Base-by-base conservation (phyloP, 2,797 vertebrate species). In the Typhlichthys eigenmanni region DNA sequence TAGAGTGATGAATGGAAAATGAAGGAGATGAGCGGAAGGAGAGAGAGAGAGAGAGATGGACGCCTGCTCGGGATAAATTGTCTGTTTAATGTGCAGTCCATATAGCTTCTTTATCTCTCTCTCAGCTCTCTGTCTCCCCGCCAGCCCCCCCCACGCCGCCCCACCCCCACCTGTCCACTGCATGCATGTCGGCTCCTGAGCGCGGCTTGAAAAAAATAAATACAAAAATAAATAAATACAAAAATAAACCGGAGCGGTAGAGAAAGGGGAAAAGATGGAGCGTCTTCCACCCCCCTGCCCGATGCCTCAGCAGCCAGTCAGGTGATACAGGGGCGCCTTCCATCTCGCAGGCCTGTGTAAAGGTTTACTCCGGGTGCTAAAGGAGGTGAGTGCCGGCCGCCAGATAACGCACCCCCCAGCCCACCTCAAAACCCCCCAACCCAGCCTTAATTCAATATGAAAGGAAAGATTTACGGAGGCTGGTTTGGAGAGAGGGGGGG, bases 311-410 rank as follows among this genome's bases (percentile, higher is more conserved):
- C 68, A 24, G 82, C 82, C 79, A 32, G 47, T 73, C 64, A 50
- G 55, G 50, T 60, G 52, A 62, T 71, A 76, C 66, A 69, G 76
- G 59, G 69, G 76, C 71, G 68, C 45, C 13, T 32, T 79, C 84
- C 80, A 75, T 89, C 89, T 87, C 78, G 85, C 83, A 79, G 64
- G 70, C 67, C 81, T 79, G 82, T 85, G 88, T 85, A 84, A 89
- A 86, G 78, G 79, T 87, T 90, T 88, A 82, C 86, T 87, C 79
- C 76, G 73, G 85, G 76, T 81, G 81, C 81, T 85, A 72, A 82
- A 81, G 71, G 72, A 87, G 83, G 71, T 69, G 67, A 81, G 82
- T 82, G 82, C 74, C 64, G 55, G 68, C 62, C 69, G 82, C 75
- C 63, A 75, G 89, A 91, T 91, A 91, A 89, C 82, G 80, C 79